phyloP scores from a whole-genome alignment of 2,888 invertebrate genomes.

The Nebria brevicollis region DNA sequence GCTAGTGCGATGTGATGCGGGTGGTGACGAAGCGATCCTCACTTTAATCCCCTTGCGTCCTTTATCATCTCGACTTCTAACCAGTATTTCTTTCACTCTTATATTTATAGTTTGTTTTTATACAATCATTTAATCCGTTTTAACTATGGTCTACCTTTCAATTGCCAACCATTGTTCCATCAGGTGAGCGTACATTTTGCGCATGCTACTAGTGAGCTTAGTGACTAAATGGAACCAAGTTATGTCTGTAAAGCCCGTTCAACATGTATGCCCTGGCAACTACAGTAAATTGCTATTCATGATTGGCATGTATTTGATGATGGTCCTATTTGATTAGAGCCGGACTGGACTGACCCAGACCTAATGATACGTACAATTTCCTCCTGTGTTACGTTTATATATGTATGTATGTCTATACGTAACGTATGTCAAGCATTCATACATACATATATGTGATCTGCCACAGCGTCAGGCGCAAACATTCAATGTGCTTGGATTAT shows the following conservation, averaged over 20 bases:
- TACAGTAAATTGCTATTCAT: slow-evolving; percentile 39
- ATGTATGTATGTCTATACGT: slow-evolving; percentile 54
- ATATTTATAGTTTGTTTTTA: not conserved
- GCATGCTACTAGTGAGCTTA: not conserved
- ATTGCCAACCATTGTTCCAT: not conserved
- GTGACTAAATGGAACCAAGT: slow-evolving; percentile 8
- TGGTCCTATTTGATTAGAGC: slow-evolving; percentile 28
- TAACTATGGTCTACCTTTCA: not conserved
- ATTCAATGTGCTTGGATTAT: not conserved
- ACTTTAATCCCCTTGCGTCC: not conserved
- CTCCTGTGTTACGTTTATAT: slow-evolving; percentile 50
- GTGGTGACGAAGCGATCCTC: not conserved
- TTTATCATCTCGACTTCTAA: not conserved
- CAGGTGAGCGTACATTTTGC: not conserved
- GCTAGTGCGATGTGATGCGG: slow-evolving; percentile 5
- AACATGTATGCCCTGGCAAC: slow-evolving; percentile 10
- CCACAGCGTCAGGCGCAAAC: not conserved
- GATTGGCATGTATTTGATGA: slow-evolving; percentile 45
- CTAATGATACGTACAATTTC: slow-evolving; percentile 63
- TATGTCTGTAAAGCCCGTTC: slow-evolving; percentile 16
- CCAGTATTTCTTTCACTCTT: not conserved
- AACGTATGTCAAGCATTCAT: slow-evolving; percentile 49
- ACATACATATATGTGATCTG: slow-evolving; percentile 1
- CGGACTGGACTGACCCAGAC: slow-evolving; percentile 52
- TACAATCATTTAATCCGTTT: not conserved